phyloP scores from a whole-genome alignment of 2,797 vertebrate species.

The Staurois parvus region DNA sequence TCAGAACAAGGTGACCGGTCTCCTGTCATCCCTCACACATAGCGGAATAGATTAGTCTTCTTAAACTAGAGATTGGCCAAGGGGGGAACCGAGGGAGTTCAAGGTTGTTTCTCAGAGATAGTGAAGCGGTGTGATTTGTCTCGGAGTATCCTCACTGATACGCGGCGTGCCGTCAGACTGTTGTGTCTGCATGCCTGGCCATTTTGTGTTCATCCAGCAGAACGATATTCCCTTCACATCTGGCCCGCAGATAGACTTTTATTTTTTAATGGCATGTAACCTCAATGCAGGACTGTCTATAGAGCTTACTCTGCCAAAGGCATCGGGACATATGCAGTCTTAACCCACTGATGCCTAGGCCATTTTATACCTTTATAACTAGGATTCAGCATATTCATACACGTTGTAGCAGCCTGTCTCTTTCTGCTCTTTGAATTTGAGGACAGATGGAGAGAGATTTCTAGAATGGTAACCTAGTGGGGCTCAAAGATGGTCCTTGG shows the following conservation, averaged over 20 bases:
- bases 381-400: too few species aligned
- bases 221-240: neutral
- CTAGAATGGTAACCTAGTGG: too few species aligned
- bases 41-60: constrained; percentile 27
- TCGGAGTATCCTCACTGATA: neutral
- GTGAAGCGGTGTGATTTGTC: neutral
- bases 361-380: too few species aligned
- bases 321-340: neutral
- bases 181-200: neutral
- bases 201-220: neutral
- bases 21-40: constrained; percentile 25
- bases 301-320: neutral
- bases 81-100: neutral
- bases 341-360: too few species aligned
- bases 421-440: too few species aligned
- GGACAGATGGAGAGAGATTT: too few species aligned
- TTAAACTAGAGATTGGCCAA: constrained; percentile 1
- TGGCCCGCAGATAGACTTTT: neutral
- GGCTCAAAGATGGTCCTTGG: too few species aligned
- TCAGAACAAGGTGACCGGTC: constrained; percentile 3
- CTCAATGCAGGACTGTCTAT: neutral
- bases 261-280: neutral
- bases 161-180: neutral
- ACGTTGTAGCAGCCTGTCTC: too few species aligned
- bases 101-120: constrained; percentile 12